Conservation (phyloP, 2,888 invertebrate species). For the Clusia tigrina region DNA sequence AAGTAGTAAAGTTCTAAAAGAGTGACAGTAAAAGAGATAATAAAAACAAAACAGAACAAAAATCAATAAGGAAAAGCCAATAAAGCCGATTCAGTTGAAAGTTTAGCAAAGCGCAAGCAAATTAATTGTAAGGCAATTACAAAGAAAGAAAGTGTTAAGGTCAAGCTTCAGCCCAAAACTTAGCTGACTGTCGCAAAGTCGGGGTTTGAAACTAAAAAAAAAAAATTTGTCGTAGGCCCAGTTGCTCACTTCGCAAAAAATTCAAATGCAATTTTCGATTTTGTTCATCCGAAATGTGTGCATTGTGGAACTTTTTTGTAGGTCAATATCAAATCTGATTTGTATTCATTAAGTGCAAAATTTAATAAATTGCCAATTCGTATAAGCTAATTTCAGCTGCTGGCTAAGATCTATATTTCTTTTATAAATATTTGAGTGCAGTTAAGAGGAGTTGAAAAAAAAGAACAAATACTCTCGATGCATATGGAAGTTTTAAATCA, state of each 20-base stretch:
- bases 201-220: too few species aligned
- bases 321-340: too few species aligned
- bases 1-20: constrained; percentile 10
- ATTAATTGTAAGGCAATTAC: constrained; percentile 21
- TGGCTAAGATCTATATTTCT: neutral
- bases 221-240: constrained; percentile 22
- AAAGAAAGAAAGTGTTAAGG: neutral
- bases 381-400: neutral
- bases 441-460: neutral
- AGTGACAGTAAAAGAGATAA: constrained; percentile 4
- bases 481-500: neutral
- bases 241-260: constrained; percentile 20
- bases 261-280: neutral
- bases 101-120: constrained; percentile 34
- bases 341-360: neutral
- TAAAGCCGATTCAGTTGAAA: constrained; percentile 20
- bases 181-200: neutral
- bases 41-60: constrained; percentile 18
- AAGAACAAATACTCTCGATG: neutral
- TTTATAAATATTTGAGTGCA: neutral
- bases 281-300: constrained; percentile 14
- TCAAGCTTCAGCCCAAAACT: neutral
- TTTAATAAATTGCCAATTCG: neutral
- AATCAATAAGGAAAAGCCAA: constrained; percentile 21
- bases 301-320: constrained; percentile 7